Conservation (phyloP, 2,113 vertebrate genomes). For the Melanocharis versteri region DNA sequence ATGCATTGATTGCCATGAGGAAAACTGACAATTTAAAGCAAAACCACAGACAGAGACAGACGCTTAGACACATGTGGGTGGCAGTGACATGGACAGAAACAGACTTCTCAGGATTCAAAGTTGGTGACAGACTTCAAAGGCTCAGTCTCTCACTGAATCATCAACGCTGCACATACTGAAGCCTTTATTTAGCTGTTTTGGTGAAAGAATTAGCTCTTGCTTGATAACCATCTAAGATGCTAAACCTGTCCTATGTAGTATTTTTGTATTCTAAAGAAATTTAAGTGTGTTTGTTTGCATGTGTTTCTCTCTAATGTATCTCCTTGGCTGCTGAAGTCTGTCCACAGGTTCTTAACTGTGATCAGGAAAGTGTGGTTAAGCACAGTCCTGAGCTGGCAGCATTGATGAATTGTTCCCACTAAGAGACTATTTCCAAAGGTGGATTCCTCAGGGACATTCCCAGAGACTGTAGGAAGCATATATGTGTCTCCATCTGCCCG, state of each 20-base stretch:
- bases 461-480: neutral
- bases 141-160: conserved; percentile 14
- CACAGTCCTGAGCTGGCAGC: neutral
- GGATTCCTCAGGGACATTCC: neutral
- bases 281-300: neutral
- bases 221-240: neutral
- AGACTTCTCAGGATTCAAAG: conserved; percentile 16
- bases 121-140: conserved; percentile 43
- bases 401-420: neutral
- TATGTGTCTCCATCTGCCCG: rapidly evolving
- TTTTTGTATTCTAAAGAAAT: neutral
- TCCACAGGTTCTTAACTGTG: neutral
- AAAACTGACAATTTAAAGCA: conserved; percentile 53
- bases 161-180: neutral
- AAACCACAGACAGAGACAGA: conserved; percentile 48
- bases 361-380: neutral
- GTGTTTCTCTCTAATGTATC: neutral
- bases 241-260: neutral
- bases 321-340: neutral
- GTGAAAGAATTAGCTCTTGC: conserved; percentile 16
- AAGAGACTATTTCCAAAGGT: neutral
- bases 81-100: conserved; percentile 32
- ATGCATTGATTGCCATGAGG: conserved; percentile 10
- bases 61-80: conserved; percentile 29
- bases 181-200: conserved; percentile 30